Base-by-base conservation (phyloP, 2,888 invertebrate species). In the Morpho achilles region DNA sequence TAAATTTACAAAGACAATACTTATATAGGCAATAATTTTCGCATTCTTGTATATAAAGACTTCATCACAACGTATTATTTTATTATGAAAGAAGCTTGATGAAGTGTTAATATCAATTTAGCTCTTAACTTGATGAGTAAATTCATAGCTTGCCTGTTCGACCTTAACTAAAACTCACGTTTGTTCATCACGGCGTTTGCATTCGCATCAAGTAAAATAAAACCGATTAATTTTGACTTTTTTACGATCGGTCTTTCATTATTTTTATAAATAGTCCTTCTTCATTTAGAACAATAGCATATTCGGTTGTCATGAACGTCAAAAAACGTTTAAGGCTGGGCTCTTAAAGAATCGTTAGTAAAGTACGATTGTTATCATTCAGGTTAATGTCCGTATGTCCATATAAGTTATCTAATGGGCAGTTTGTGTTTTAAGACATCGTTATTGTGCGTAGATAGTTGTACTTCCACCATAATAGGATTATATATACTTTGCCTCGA, bases 361-460 rank as follows among this genome's bases (percentile, higher is more conserved):
- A 58, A 62, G 64, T 60, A 58, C 56, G 67, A 67, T 69, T 51
- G 63, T 66, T 68, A 74, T 70, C 69, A 68, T 63, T 58, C 61
- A 62, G 67, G 69, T 68, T 73, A 71, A 71, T 69, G 56, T 64
- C 50, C 60, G 55, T 54, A 32, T 64, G 44, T 41, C 74, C 69
- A 62, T 72, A 56, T 68, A 58, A 42, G 72, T 43, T 51, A 47
- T 57, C 56, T 65, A 65, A 68, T 70, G 67, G 68, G 64, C 60
- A 66, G 63, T 72, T 70, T 58, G 50, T 59, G 53, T 64, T 61
- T 65, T 52, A 60, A 61, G 61, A 64, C 51, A 56, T 54, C 59
- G 57, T 63, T 61, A 65, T 32, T 54, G n/a, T 50, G 39, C 56
- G 10, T 39, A 54, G 56, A 63, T 61, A 59, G 57, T 23, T 62